Conservation (phyloP, 92 coral and sea anemone species). For the Scolanthus callimorphus region DNA sequence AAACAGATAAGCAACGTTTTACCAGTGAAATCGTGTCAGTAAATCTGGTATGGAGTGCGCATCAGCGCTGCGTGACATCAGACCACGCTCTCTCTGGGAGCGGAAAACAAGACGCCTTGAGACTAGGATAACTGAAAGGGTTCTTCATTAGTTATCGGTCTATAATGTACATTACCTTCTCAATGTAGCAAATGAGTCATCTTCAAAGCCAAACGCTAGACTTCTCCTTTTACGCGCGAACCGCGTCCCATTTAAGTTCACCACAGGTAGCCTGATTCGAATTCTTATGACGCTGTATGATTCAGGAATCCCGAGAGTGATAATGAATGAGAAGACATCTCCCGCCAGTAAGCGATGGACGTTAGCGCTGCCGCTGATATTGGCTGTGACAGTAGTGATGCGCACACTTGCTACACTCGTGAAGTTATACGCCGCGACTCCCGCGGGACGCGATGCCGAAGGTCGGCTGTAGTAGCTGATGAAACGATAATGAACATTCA, state of each 20-base stretch:
- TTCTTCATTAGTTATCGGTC: neutral
- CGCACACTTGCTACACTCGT: slow-evolving; percentile 19
- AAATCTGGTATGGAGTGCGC: too few species aligned
- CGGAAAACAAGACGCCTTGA: too few species aligned
- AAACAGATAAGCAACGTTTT: too few species aligned
- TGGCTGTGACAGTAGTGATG: slow-evolving; percentile 45
- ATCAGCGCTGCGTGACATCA: too few species aligned
- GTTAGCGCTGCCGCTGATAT: slow-evolving; percentile 36
- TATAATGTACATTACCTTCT: neutral
- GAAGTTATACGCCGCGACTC: slow-evolving; percentile 43
- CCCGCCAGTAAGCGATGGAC: slow-evolving; percentile 61
- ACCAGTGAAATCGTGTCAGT: too few species aligned
- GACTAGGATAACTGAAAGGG: too few species aligned
- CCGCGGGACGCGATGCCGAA: slow-evolving; percentile 26
- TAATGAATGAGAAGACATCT: slow-evolving; percentile 49
- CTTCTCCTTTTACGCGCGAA: slow-evolving; percentile 37
- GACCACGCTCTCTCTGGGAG: too few species aligned
- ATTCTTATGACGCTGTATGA: slow-evolving; percentile 55
- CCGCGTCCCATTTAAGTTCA: slow-evolving; percentile 39
- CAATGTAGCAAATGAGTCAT: too few species aligned
- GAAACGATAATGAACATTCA: neutral
- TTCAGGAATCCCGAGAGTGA: slow-evolving; percentile 66
- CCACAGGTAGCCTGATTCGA: slow-evolving; percentile 44
- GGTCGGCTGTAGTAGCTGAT: slow-evolving; percentile 39
- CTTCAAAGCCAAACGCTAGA: slow-evolving; percentile 3